Base-by-base conservation (phyloP, 2,797 vertebrate species). In the Lagodon rhomboides region DNA sequence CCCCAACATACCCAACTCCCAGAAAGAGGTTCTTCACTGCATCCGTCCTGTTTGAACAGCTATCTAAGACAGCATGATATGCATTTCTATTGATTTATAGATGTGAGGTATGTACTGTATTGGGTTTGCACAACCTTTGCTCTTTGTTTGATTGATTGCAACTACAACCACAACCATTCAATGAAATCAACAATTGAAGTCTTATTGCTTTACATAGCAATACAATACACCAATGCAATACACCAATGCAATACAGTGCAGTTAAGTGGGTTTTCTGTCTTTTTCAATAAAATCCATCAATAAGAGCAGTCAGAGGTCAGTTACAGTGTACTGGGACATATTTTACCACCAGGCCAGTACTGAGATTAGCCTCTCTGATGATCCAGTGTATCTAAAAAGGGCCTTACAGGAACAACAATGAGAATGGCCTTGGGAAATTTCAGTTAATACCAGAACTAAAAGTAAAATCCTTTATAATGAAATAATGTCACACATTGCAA, bases 381-480 rank as follows among this genome's bases (percentile, higher is more conserved):
- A 27, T 56, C 17, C 18, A 12, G 4, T 60, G 54, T 12, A 30
- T 79, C 79, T 51, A 60, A 79, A 46, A 62, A 38, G 12, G 15
- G 30, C 34, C 53, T 12, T 25, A 59, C 7, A 70, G 17, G 15
- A 66, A 64, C 38, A 73, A 46, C 10, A 62, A 62, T 41, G n/a
- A 61, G 9, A 18, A 5, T 4, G 43, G 59, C 16, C 50, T 56
- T 16, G 17, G 61, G 54, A 23, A 76, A 68, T 41, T 50, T 63
- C 62, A 43, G 12, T 41, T 69, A 80, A 66, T 43, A 75, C 79
- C 17, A 71, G 61, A 84, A 79, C 55, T 34, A 71, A 62, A 75
- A 38, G 76, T 25, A 16, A 83, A 83, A 84, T 77, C 74, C 43
- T 49, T 73, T 25, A 25, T 76, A 83, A 83, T 82, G 11, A 82